Conservation (phyloP, 2,797 vertebrate species). For the Aphelocoma californica region DNA sequence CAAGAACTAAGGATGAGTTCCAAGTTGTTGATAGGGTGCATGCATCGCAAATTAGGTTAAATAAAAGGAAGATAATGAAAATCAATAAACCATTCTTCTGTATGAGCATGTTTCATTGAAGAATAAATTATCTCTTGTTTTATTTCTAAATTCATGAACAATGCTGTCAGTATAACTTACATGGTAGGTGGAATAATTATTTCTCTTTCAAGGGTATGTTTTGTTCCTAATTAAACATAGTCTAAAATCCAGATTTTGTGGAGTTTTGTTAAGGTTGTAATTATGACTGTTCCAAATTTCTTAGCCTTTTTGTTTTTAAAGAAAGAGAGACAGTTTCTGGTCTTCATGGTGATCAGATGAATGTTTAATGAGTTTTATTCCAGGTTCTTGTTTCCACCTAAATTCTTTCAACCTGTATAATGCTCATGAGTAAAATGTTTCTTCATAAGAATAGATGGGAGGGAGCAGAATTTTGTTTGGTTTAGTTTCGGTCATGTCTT, state of each 20-base stretch:
- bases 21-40: neutral
- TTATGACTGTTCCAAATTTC: neutral
- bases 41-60: neutral
- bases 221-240: neutral
- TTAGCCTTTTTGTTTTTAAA: neutral
- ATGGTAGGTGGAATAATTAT: conserved; percentile 12
- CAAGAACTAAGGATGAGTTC: neutral
- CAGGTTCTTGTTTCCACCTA: neutral
- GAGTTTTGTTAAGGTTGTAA: neutral
- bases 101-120: neutral
- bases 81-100: neutral
- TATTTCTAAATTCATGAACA: neutral
- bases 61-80: neutral
- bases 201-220: neutral
- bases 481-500: neutral
- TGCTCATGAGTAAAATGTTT: neutral
- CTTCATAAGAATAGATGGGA: neutral
- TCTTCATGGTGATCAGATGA: neutral
- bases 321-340: neutral
- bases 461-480: neutral
- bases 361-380: neutral
- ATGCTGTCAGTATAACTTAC: neutral
- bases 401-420: neutral
- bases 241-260: neutral
- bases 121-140: neutral